Evolutionary conservation across 2,797 vertebrate genomes (phyloP).

Genomic region (Petrocephalus schoutedeni): DNA sequence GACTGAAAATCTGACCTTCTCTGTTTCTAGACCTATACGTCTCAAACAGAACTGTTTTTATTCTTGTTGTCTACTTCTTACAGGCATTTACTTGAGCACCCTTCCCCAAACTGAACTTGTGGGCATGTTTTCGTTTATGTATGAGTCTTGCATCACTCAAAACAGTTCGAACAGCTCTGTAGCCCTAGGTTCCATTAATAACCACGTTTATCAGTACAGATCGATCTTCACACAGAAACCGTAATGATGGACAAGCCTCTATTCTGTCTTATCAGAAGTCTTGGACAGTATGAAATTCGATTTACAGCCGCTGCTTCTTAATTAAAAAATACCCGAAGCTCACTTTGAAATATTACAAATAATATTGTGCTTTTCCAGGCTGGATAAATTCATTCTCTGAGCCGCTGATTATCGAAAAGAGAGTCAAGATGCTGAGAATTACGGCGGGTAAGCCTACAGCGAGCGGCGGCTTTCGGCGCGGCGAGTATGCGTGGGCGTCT

Average conservation of each 20-base stretch:
- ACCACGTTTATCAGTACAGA: background rate
- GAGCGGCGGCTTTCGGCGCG: background rate
- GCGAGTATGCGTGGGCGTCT: background rate
- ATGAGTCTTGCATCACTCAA: background rate
- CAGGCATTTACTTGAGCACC: background rate
- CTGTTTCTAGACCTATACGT: background rate
- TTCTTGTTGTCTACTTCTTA: background rate
- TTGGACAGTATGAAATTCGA: background rate
- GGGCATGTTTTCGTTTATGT: background rate
- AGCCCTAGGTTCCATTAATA: background rate
- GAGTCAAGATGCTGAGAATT: background rate
- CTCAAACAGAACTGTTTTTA: background rate
- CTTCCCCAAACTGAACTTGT: background rate
- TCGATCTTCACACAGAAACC: background rate
- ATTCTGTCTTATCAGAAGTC: background rate
- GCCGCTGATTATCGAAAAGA: background rate
- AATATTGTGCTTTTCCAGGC: background rate
- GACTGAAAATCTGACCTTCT: background rate
- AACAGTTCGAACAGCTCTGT: background rate
- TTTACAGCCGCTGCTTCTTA: background rate
- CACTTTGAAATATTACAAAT: conserved; percentile 1
- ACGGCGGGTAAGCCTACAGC: background rate
- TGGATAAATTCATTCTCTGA: background rate
- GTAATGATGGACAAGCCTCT: background rate
- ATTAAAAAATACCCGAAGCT: background rate